These are phyloP conservation scores for Ariolimax columbianus DNA, from an alignment of 2,888 invertebrate species.

Conservation along the genomic window DNA sequence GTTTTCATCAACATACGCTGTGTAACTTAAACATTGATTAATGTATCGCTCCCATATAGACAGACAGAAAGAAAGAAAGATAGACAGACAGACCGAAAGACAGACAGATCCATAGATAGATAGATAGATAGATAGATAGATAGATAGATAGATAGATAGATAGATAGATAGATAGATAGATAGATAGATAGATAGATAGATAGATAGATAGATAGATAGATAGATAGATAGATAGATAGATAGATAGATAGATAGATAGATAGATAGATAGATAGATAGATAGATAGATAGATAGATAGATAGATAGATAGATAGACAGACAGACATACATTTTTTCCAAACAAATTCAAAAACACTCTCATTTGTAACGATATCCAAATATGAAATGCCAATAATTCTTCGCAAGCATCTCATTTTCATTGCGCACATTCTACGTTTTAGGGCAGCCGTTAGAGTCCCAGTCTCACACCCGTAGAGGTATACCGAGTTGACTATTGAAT, in stretches of 20 bases:
- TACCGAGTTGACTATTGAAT: too few relatives aligned
- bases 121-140: neutral
- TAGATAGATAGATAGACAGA: too few relatives aligned
- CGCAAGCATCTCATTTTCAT: too few relatives aligned
- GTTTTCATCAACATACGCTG: too few relatives aligned
- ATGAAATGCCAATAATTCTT: too few relatives aligned
- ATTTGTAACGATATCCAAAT: too few relatives aligned
- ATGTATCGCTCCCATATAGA: too few relatives aligned
- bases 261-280: neutral
- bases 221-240: neutral
- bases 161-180: conserved; percentile 23
- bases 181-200: conserved; percentile 18
- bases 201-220: conserved; percentile 8
- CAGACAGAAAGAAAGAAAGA: neutral
- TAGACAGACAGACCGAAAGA: conserved; percentile 25
- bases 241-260: neutral
- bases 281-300: neutral
- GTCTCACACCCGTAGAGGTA: too few relatives aligned
- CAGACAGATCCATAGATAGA: neutral
- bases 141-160: conserved; percentile 12
- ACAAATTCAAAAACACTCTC: too few relatives aligned
- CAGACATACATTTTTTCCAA: neutral
- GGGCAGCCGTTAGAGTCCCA: too few relatives aligned
- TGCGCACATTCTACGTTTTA: too few relatives aligned
- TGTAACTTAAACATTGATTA: too few relatives aligned